phyloP scores from a whole-genome alignment of 1,140 invertebrate genomes.

The honey bee (Apis mellifera) region Amel_HAv3.1 CM009941.2:9597501-9598000 shows the following conservation, averaged over 20 bases:
- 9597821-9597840: neutral
- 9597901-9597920: neutral
- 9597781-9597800: neutral
- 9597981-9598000: conserved; percentile 4
- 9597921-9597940: conserved; percentile 27
- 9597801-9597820: neutral
- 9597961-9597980: conserved; percentile 14
- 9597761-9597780: neutral
- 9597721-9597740: conserved; percentile 46
- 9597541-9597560: neutral
- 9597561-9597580: neutral
- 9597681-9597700: conserved; percentile 29
- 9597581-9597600: conserved; percentile 34
- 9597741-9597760: conserved; percentile 42
- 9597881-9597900: neutral
- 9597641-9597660: conserved; percentile 43
- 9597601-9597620: conserved; percentile 39
- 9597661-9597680: conserved; percentile 45
- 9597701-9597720: conserved; percentile 44
- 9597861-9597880: neutral
- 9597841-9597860: conserved; percentile 5
- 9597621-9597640: conserved; percentile 47
- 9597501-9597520: neutral
- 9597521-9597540: neutral
- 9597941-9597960: conserved; percentile 3